Conservation (phyloP, 2,888 invertebrate species). For the Hypsopygia costalis region DNA sequence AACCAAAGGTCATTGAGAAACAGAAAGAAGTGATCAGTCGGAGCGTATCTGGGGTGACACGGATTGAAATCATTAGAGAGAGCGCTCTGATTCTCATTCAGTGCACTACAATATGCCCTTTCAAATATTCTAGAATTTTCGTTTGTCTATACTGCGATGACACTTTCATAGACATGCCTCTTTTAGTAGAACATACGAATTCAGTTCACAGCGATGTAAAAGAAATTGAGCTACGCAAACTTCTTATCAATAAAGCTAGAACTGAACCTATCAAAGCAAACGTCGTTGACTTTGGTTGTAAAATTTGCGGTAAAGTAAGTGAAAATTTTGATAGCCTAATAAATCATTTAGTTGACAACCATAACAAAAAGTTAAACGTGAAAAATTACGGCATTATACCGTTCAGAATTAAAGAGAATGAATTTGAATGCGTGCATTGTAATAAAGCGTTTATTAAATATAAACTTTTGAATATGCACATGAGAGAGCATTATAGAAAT, state of each 20-base stretch:
- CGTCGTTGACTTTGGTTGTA: slow-evolving; percentile 2
- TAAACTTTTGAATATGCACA: slow-evolving; percentile 46
- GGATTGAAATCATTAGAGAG: background rate
- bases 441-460: slow-evolving; percentile 43
- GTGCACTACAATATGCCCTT: background rate
- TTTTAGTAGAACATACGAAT: background rate
- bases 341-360: slow-evolving; percentile 2
- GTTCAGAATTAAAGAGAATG: slow-evolving; percentile 24
- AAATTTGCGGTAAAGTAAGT: background rate
- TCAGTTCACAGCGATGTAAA: background rate
- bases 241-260: background rate
- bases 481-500: slow-evolving; percentile 60
- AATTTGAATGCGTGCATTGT: slow-evolving; percentile 29
- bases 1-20: too few species aligned
- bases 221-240: background rate
- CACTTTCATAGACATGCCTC: background rate
- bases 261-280: slow-evolving; percentile 8
- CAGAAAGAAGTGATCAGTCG: too few species aligned
- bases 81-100: background rate
- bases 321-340: background rate
- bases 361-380: background rate
- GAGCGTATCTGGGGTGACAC: slow-evolving; percentile 3
- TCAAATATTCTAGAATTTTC: background rate
- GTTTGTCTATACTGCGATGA: background rate
- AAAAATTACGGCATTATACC: slow-evolving; percentile 21